Base-by-base conservation (phyloP, 2,797 vertebrate genomes). In the Notamacropus eugenii region DNA sequence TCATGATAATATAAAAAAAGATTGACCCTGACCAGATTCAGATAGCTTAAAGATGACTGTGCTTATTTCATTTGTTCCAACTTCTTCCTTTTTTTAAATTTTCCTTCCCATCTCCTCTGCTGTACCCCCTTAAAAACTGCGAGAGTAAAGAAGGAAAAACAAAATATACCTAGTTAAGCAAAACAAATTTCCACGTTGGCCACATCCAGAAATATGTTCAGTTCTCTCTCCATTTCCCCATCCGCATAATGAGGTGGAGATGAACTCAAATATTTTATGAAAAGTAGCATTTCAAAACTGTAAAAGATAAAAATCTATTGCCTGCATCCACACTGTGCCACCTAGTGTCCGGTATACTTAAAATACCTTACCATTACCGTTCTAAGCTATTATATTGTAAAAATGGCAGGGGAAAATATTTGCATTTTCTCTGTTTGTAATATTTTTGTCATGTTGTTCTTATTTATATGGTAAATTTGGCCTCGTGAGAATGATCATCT, bases 351-450 rank as follows among this genome's bases (percentile, higher is more conserved):
- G 55, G 52, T 55, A 40, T 87, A 24, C 13, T 92, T 50, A 93
- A 94, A 94, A 55, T n/a, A 74, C 82, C 82, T 57, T 8, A n/a
- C 8, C 92, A 29, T 56, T 95, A 24, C 16, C 50, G 50, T 67
- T 87, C 52, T 67, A n/a, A 74, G 62, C n/a, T 87, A 82, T 24
- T 93, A 19, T 50, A 1, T 91, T 94, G 40, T 31, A 90, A 28
- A 97, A 55, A 24, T 59, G 90, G 52, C 13, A 34, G 46, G 50
- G 29, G 28, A 94, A 93, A 91, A 10, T 87, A 31, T 62, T 91
- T 94, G 0, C 40, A 40, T 31, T 58, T 34, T 10, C n/a, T 12
- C 52, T 94, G 90, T 54, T 31, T 92, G 1, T 59, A 29, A 52
- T 62, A 5, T 46, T 95, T 95, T 91, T 46, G 3, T 3, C 19